Evolutionary conservation across 1,140 invertebrate genomes (phyloP), one percentile per base, ranked within the genome.

Genomic region (Sitophilus oryzae): DNA sequence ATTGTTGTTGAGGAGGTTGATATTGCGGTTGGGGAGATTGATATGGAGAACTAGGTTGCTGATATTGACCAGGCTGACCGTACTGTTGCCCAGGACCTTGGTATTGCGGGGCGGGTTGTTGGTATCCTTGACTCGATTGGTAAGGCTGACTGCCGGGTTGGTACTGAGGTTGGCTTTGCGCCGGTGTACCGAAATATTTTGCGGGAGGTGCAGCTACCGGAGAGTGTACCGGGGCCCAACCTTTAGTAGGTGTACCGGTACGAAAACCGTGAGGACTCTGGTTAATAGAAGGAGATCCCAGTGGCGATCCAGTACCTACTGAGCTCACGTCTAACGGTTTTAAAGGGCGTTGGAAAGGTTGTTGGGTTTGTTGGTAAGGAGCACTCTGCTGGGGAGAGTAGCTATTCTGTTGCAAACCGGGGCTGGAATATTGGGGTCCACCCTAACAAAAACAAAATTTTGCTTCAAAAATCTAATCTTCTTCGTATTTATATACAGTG

Each of bases 141-240:
- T 11, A 5, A 41, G 53, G 55, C 30, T 56, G 49, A 5, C 15
- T n/a, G 15, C 16, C 38, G 10, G 50, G 51, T 22, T 59, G 69
- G 30, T 57, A 60, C n/a, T 50, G 52, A 16, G 52, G 54, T 41
- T 60, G 69, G 58, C 69, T 69, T 53, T 74, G 61, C 61, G 50
- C 21, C 2, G 50, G 42, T 30, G 48, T 34, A 6, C 49, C 48
- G 30, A 52, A 52, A 15, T 53, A 50, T 34, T 59, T 53, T 30
- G 64, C 59, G 61, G 64, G 56, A 58, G 56, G 52, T 37, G 52
- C 56, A 53, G 63, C 20, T 3, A 56, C 48, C 34, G 61, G 61
- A n/a, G 64, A 63, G 56, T 66, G 60, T 45, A 69, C 63, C 63
- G 67, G 59, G 52, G 66, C 51, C 71, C 71, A 57, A 65, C 65